phyloP scores from a whole-genome alignment of 2,113 vertebrate species.

The Mastomys natalensis region DNA sequence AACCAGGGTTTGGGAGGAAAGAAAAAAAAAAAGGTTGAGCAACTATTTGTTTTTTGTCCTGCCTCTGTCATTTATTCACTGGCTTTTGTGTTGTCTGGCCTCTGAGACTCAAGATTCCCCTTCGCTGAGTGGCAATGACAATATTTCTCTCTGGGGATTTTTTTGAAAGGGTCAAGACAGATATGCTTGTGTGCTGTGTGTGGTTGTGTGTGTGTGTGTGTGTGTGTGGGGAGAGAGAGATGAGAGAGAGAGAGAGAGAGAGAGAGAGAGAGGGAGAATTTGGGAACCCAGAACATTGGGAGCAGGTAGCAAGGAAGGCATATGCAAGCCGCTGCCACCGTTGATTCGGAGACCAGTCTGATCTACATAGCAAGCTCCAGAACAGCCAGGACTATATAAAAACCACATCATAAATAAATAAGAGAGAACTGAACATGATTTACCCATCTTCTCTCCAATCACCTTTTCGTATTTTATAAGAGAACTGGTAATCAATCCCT shows the following conservation, averaged over 20 bases:
- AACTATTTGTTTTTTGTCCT: conserved; percentile 12
- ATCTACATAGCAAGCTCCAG: background rate
- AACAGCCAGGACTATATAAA: background rate
- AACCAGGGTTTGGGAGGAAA: background rate
- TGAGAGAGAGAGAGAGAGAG: no score
- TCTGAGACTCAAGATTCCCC: background rate
- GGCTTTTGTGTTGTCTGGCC: background rate
- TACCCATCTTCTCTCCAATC: background rate
- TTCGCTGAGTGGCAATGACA: background rate
- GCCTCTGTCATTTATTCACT: background rate
- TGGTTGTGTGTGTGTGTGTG: no score
- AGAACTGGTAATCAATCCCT: background rate
- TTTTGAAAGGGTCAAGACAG: conserved; percentile 24
- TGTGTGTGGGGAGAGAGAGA: no score
- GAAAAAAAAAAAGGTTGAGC: background rate
- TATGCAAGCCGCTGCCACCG: no score
- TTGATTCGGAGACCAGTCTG: background rate
- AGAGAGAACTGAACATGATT: conserved; percentile 5
- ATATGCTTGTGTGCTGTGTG: no score
- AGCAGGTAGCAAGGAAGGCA: no score
- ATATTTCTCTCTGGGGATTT: conserved; percentile 8
- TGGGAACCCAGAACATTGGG: no score
- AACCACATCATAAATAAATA: background rate
- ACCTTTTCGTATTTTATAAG: background rate
- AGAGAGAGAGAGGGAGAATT: no score